Evolutionary conservation across 2,888 invertebrate species (phyloP), one percentile per base, ranked within the genome.

Genomic region (Spicauda simplicius): DNA sequence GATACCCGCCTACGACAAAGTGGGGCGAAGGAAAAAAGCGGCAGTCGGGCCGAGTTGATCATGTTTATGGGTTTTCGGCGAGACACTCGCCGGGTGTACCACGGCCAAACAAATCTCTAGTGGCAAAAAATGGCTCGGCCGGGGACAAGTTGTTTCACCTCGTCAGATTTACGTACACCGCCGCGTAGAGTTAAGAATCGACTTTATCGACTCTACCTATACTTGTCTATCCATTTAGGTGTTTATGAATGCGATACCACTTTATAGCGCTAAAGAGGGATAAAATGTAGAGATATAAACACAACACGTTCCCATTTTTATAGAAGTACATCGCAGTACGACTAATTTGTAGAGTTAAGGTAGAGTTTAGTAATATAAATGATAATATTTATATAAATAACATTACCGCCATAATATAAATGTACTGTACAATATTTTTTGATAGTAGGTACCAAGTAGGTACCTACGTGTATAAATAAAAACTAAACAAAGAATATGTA

Each of bases 1-100:
- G 68, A 69, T 69, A 64, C 63, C 87, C 88, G 84, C 91, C 91
- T 77, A 78, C 80, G 79, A 72, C 70, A 77, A 80, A 80, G 84
- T 83, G 85, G 87, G 88, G 88, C 73, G 80, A 84, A 71, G 79
- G 86, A 87, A 90, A 89, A 91, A 90, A 91, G 89, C 87, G 90
- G 88, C 85, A 88, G 86, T 87, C 85, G 84, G 82, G 76, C 80
- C 79, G 88, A 83, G 87, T 87, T 81, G 90, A 84, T 87, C 89
- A 91, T 91, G 91, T 93, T 93, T 93, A 93, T 93, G 92, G 90
- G 88, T 88, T 90, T 91, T 87, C 87, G 87, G 82, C 86, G 91
- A 90, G 90, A 88, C 90, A 88, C 88, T 87, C 87, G 84, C 84
- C 86, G 84, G 85, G 86, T 86, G 86, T 86, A 84, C 84, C 82